Percentiles rank a stretch among this genome's conserved stretches.
Evolutionary conservation across 2,888 invertebrate species (phyloP).

Genomic region (Cynaeus angustus): DNA sequence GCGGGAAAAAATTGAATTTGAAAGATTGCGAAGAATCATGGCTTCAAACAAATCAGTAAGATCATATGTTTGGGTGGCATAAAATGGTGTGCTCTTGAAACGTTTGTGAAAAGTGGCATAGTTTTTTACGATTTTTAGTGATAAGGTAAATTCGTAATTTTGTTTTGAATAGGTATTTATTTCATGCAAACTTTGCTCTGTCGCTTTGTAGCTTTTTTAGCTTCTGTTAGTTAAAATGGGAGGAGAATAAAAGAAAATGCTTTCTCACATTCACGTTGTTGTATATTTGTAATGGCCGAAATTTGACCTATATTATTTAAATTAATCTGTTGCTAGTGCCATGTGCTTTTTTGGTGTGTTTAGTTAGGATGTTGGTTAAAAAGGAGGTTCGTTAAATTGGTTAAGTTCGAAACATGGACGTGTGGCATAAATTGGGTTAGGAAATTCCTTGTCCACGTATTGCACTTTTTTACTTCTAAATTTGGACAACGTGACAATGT

Average conservation of each 20-base stretch:
- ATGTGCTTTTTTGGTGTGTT: conserved; percentile 26
- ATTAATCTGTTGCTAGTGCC: conserved; percentile 56
- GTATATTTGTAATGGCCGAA: conserved; percentile 71
- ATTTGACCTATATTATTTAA: conserved; percentile 72
- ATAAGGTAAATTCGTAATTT: conserved; percentile 64
- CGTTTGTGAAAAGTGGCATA: conserved; percentile 59
- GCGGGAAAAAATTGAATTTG: conserved; percentile 60
- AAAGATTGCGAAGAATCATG: conserved; percentile 56
- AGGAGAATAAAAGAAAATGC: conserved; percentile 62
- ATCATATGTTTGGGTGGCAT: conserved; percentile 72
- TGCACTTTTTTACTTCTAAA: conserved; percentile 56
- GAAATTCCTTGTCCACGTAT: conserved; percentile 58
- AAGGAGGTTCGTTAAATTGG: not conserved
- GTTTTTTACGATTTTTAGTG: conserved; percentile 62
- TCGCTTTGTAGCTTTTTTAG: conserved; percentile 29
- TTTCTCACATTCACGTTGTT: conserved; percentile 67
- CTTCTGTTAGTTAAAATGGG: conserved; percentile 46
- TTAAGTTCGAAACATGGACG: not conserved
- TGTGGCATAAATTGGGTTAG: conserved; percentile 42
- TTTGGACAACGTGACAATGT: conserved; percentile 51
- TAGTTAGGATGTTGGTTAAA: not conserved
- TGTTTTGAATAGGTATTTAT: conserved; percentile 45
- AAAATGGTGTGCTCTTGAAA: conserved; percentile 68
- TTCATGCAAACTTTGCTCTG: conserved; percentile 45
- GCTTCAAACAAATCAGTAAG: conserved; percentile 67